phyloP scores from a whole-genome alignment of 2,113 vertebrate genomes.

The Haemorhous mexicanus region DNA sequence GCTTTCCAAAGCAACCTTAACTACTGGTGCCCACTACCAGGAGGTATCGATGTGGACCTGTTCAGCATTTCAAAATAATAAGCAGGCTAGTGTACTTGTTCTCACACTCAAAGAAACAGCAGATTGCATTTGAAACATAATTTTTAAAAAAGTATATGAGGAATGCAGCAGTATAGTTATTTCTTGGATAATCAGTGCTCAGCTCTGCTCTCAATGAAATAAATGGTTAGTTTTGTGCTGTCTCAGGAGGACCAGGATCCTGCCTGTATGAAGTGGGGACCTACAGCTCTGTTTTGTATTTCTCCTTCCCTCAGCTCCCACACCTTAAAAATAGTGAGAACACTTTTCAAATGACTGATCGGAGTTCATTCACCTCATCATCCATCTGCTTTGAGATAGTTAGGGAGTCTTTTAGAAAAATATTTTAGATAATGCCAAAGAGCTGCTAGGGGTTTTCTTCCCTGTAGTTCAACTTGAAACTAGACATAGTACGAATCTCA shows the following conservation, averaged over 20 bases:
- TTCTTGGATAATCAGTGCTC: neutral
- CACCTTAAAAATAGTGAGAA: neutral
- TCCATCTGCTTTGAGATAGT: neutral
- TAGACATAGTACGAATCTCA: neutral
- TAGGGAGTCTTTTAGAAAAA: neutral
- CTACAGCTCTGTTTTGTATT: neutral
- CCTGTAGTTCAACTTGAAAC: neutral
- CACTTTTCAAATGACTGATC: neutral
- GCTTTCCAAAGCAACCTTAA: neutral
- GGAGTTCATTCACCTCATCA: neutral
- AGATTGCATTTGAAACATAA: neutral
- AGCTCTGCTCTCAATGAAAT: neutral
- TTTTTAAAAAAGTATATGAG: neutral
- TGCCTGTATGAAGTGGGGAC: too few relatives aligned
- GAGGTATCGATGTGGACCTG: neutral
- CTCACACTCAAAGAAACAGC: neutral
- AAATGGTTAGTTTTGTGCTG: neutral
- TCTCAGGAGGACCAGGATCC: neutral
- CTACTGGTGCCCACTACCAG: neutral
- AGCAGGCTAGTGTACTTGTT: neutral
- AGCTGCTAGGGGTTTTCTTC: rapidly evolving
- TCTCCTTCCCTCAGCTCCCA: neutral
- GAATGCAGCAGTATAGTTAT: neutral
- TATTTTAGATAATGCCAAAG: neutral
- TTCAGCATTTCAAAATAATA: neutral